Conservation (phyloP, 2,888 invertebrate genomes). For the Eubasilissa splendida region DNA sequence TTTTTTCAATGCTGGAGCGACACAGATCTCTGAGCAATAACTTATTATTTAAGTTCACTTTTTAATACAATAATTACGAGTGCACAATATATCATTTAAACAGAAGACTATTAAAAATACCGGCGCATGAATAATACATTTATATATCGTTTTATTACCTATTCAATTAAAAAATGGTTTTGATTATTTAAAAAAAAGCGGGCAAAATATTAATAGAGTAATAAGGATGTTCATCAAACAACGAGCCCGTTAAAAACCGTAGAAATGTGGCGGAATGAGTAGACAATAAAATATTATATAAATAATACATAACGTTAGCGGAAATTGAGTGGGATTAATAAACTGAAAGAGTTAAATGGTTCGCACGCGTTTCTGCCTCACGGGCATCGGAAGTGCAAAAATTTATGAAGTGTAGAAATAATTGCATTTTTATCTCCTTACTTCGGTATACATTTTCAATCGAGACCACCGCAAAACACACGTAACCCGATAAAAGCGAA, state of each 20-base stretch:
- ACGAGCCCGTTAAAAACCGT: not conserved
- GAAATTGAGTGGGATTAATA: constrained; percentile 8
- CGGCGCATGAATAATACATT: not conserved
- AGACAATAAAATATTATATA: not conserved
- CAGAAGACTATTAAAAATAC: not conserved
- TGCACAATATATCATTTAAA: not conserved
- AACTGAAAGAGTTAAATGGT: constrained; percentile 10
- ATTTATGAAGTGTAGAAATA: constrained; percentile 55
- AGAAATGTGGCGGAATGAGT: not conserved
- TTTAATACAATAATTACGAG: too few relatives aligned
- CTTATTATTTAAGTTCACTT: too few relatives aligned
- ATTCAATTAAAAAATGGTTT: not conserved
- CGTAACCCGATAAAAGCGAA: not conserved
- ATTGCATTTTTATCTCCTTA: constrained; percentile 33
- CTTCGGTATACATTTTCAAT: constrained; percentile 22
- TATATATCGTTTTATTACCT: too few relatives aligned
- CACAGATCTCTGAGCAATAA: too few relatives aligned
- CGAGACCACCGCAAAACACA: constrained; percentile 26
- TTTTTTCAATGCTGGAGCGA: too few relatives aligned
- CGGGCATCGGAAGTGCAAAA: constrained; percentile 49
- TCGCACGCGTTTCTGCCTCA: constrained; percentile 22
- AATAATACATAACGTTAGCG: constrained; percentile 8
- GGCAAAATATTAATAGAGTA: not conserved
- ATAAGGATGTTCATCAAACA: not conserved
- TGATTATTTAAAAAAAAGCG: too few relatives aligned